Conservation (phyloP, 1,140 invertebrate species). For the Phocides pigmalion region DNA sequence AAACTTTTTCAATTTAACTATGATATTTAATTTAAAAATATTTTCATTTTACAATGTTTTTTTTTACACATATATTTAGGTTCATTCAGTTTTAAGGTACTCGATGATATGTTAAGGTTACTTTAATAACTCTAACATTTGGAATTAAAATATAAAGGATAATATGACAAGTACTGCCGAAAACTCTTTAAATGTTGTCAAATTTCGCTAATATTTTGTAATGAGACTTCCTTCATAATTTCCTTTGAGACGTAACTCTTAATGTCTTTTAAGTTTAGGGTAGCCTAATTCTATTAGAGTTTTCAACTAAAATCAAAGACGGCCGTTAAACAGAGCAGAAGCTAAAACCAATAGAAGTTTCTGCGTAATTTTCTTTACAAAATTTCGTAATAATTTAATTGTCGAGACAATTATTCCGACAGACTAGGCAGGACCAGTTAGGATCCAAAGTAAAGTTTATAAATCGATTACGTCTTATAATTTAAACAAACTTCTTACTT, state of each 20-base stretch:
- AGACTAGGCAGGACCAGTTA: not conserved
- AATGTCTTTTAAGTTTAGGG: not conserved
- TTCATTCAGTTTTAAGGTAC: too few species aligned
- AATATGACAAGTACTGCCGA: too few species aligned
- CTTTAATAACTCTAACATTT: too few species aligned
- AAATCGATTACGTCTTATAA: not conserved
- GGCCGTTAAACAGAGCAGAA: not conserved
- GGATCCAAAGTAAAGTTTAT: not conserved
- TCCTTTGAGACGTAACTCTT: not conserved
- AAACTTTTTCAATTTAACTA: too few species aligned
- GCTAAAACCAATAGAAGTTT: not conserved
- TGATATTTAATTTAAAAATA: too few species aligned
- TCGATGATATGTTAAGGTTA: too few species aligned
- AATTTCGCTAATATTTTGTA: too few species aligned
- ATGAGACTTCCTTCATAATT: too few species aligned
- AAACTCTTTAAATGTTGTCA: too few species aligned
- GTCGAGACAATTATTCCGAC: not conserved
- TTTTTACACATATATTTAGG: too few species aligned
- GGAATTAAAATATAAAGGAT: too few species aligned
- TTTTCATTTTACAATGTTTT: too few species aligned
- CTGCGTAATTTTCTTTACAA: not conserved
- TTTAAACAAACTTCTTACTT: not conserved
- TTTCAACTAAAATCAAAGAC: conserved; percentile 1
- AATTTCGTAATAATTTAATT: not conserved
- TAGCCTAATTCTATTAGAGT: not conserved